Conservation (phyloP, 2,113 vertebrate species). For the Mustela lutreola region DNA sequence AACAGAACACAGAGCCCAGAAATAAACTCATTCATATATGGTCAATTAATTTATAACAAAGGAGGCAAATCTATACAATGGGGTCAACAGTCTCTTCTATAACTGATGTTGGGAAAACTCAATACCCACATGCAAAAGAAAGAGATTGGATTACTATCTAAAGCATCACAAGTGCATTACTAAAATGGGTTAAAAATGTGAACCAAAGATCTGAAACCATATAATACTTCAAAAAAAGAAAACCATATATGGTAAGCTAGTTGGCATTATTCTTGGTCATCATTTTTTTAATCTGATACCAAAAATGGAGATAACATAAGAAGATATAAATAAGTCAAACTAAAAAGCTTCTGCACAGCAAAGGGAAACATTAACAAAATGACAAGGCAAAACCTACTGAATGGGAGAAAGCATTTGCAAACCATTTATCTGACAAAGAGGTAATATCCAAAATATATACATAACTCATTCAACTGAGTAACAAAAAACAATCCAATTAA, state of each 20-base stretch:
- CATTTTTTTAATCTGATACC: neutral
- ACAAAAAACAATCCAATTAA: neutral
- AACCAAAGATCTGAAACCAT: neutral
- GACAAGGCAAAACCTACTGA: neutral
- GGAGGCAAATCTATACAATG: neutral
- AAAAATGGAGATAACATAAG: neutral
- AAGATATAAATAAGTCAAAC: neutral
- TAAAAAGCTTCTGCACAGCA: neutral
- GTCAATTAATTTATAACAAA: neutral
- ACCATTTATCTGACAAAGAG: neutral
- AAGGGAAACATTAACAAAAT: neutral
- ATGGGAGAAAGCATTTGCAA: neutral
- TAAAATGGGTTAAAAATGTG: neutral
- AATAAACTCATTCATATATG: neutral
- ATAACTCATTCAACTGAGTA: neutral
- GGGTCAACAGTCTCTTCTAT: neutral
- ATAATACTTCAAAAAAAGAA: neutral
- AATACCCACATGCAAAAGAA: neutral
- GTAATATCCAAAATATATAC: neutral
- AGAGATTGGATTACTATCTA: neutral
- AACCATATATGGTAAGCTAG: neutral
- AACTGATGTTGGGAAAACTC: neutral
- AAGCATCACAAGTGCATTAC: neutral
- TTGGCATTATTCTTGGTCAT: neutral
- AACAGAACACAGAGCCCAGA: neutral